A percentile compares a stretch with the other conserved stretches of the same genome.
phyloP scores from a whole-genome alignment of 1,140 invertebrate genomes.

The Lordiphosa clarofinis region DNA sequence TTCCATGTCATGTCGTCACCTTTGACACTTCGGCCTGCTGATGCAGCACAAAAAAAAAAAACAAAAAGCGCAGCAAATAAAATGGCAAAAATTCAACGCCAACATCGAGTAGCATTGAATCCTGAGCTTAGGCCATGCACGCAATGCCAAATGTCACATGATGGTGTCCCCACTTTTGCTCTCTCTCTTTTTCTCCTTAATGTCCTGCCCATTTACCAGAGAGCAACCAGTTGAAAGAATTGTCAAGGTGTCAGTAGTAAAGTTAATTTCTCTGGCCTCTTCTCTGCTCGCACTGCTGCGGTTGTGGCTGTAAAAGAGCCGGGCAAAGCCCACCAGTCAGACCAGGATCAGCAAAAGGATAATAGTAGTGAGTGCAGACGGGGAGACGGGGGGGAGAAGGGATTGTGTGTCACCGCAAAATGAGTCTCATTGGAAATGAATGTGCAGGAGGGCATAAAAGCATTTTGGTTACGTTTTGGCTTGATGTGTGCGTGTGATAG shows the following conservation, averaged over 20 bases:
- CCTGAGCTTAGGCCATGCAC: conserved; percentile 45
- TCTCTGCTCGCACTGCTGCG: conserved; percentile 24
- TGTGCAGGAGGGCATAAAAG: conserved; percentile 52
- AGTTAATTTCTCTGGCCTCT: conserved; percentile 61
- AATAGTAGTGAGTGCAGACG: conserved; percentile 18
- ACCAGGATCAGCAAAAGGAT: conserved; percentile 38
- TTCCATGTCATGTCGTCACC: conserved; percentile 55
- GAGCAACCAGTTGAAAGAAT: conserved; percentile 49
- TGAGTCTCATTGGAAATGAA: conserved; percentile 74
- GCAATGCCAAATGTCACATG: conserved; percentile 54
- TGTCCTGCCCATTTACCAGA: conserved; percentile 24
- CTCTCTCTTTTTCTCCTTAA: conserved; percentile 23
- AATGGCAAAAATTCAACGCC: conserved; percentile 33
- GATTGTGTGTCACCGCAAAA: conserved; percentile 65
- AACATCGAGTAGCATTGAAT: conserved; percentile 3
- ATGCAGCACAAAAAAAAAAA: conserved; percentile 43
- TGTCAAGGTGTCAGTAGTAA: conserved; percentile 74
- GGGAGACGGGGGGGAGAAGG: conserved; percentile 14
- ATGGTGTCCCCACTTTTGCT: conserved; percentile 7
- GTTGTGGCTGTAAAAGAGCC: conserved; percentile 69
- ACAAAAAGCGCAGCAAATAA: conserved; percentile 48
- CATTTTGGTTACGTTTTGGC: conserved; percentile 59
- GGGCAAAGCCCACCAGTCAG: conserved; percentile 55
- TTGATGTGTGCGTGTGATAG: conserved; percentile 19
- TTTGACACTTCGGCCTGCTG: conserved; percentile 45